These are phyloP conservation scores for Tragulus kanchil DNA, from an alignment of 2,113 vertebrate genomes.

Conservation along the genomic window DNA sequence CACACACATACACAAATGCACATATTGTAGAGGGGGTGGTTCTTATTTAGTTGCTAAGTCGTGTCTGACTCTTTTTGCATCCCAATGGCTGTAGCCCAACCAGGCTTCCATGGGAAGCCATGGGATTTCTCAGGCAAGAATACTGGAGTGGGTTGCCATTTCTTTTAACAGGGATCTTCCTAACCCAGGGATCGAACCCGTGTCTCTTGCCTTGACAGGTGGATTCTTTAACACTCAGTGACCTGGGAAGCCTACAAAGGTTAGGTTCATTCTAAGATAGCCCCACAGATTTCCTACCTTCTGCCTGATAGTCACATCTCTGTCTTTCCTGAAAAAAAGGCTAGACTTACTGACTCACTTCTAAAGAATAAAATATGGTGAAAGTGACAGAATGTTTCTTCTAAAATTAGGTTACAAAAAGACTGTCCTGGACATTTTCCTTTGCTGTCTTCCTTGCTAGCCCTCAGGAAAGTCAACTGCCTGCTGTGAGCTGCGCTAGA, in stretches of 20 bases:
- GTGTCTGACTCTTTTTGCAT: rapidly evolving
- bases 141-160: not conserved
- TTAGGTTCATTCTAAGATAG: not conserved
- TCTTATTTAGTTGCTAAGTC: not conserved
- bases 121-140: not conserved
- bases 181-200: not conserved
- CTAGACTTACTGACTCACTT: not conserved
- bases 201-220: not conserved
- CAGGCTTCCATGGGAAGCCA: no score
- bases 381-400: not conserved
- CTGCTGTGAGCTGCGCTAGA: not conserved
- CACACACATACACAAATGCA: not conserved
- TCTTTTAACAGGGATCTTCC: not conserved
- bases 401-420: not conserved
- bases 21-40: not conserved
- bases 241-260: not conserved
- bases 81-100: not conserved
- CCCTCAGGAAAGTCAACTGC: not conserved
- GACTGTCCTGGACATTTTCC: not conserved
- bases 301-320: not conserved
- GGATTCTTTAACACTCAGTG: not conserved
- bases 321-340: not conserved
- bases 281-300: not conserved
- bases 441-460: not conserved
- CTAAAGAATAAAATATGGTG: not conserved